Percentiles rank a stretch among this genome's conserved stretches.
These are phyloP conservation scores for Spisula subtruncata DNA, from an alignment of 2,888 invertebrate genomes.

Conservation along the genomic window DNA sequence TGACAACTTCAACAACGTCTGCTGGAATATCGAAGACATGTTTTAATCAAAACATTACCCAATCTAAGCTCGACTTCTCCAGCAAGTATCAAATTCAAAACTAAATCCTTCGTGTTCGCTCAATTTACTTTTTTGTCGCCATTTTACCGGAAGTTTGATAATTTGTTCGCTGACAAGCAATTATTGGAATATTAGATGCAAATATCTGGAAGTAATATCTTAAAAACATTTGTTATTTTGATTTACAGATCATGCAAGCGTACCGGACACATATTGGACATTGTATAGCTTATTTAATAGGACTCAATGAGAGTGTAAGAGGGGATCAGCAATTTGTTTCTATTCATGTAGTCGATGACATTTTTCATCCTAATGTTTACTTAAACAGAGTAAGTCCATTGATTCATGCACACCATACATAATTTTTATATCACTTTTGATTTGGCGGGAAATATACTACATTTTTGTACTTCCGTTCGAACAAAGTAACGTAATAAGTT, in stretches of 20 bases:
- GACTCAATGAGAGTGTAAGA: slow-evolving; percentile 52
- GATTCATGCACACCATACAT: neutral
- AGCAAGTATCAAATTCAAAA: slow-evolving; percentile 18
- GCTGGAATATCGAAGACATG: too few species aligned
- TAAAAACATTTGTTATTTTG: slow-evolving; percentile 35
- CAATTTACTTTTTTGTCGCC: slow-evolving; percentile 18
- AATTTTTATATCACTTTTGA: too few species aligned
- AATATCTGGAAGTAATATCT: slow-evolving; percentile 5
- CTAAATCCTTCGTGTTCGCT: slow-evolving; percentile 9
- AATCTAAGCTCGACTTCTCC: neutral
- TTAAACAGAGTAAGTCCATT: slow-evolving; percentile 67
- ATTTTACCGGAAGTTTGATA: slow-evolving; percentile 18
- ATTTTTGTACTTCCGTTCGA: too few species aligned
- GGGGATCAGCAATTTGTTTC: slow-evolving; percentile 50
- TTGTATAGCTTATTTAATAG: slow-evolving; percentile 57
- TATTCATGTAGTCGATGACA: slow-evolving; percentile 67
- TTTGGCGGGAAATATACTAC: too few species aligned
- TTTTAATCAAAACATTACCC: neutral
- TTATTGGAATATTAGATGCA: slow-evolving; percentile 32
- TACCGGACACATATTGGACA: slow-evolving; percentile 68
- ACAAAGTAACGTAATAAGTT: too few species aligned
- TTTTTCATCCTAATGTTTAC: slow-evolving; percentile 66
- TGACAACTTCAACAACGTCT: neutral
- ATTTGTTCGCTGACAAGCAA: slow-evolving; percentile 25
- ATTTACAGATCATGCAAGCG: slow-evolving; percentile 62